phyloP scores from a whole-genome alignment of 2,888 invertebrate genomes.

The Euzophera pinguis region DNA sequence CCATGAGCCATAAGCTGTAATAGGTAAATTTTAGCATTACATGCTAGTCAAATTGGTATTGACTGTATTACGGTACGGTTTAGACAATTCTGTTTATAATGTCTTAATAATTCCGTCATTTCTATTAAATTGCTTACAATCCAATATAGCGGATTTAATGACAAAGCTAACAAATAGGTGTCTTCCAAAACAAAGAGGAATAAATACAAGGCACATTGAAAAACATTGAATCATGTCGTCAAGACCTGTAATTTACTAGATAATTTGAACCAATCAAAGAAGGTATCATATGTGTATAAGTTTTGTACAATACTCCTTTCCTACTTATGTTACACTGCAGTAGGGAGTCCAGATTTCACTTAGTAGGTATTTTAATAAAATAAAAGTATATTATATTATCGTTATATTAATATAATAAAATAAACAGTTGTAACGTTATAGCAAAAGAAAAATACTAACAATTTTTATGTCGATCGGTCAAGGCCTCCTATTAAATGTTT shows the following conservation, averaged over 20 bases:
- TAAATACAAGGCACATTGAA: neutral
- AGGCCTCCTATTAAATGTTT: no score
- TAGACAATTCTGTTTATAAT: neutral
- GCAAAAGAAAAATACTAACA: no score
- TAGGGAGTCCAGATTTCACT: neutral
- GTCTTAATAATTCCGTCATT: neutral
- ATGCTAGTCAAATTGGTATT: no score
- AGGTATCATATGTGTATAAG: neutral
- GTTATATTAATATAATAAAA: no score
- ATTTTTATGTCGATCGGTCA: no score
- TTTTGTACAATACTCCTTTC: conserved; percentile 7
- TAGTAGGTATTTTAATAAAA: no score
- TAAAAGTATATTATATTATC: no score
- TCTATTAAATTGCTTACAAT: neutral
- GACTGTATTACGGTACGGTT: no score
- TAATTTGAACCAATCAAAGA: conserved; percentile 2
- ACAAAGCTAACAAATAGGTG: neutral
- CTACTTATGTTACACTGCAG: neutral
- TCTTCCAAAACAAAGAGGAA: neutral
- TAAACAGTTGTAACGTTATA: no score
- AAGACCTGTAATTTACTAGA: neutral
- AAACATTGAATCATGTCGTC: neutral
- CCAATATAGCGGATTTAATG: neutral
- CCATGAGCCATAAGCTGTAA: no score
- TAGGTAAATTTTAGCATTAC: no score